These are phyloP conservation scores for Aldabrachelys gigantea DNA, from an alignment of 2,113 vertebrate species.

Conservation along the genomic window DNA sequence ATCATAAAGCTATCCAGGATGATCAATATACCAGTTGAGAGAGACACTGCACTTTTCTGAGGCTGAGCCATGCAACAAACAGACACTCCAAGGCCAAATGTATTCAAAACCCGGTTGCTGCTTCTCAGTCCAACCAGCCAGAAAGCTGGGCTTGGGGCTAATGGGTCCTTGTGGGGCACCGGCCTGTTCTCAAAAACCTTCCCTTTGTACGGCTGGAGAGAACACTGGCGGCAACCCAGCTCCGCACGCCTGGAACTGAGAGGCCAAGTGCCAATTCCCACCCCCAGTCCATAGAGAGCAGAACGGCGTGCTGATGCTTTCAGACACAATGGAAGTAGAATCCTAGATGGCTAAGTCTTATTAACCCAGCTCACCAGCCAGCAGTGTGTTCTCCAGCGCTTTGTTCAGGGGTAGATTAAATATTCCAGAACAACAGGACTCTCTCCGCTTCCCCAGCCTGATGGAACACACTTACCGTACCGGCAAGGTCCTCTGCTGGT, in stretches of 20 bases:
- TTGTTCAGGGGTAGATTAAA: background rate
- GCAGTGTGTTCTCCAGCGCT: background rate
- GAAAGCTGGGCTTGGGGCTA: background rate
- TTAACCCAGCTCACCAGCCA: background rate
- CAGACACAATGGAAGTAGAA: background rate
- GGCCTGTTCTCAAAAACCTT: background rate
- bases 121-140: background rate
- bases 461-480: background rate
- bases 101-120: background rate
- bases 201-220: background rate
- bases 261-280: background rate
- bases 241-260: background rate
- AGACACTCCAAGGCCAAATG: background rate
- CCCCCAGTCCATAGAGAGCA: background rate
- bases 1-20: background rate
- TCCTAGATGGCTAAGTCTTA: background rate
- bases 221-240: background rate
- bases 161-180: background rate
- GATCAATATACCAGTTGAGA: background rate
- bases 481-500: background rate
- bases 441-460: background rate
- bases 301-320: background rate
- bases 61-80: background rate
- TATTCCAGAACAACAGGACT: background rate
- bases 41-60: background rate